phyloP scores from a whole-genome alignment of 1,140 invertebrate genomes.

The Zaprionus capensis region DNA sequence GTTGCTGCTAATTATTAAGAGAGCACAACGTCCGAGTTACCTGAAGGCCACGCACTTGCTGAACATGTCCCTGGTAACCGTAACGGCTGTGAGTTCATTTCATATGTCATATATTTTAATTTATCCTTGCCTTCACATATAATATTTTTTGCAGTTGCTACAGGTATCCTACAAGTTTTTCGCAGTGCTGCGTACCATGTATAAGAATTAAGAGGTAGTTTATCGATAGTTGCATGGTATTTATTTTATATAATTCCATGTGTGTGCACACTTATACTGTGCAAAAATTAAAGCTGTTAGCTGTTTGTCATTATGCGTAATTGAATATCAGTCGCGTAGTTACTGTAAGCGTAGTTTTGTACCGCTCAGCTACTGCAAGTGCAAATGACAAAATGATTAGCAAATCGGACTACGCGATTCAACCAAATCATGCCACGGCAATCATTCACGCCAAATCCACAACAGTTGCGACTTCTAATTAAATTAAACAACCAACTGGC shows the following conservation, averaged over 20 bases:
- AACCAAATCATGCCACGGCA: constrained; percentile 63
- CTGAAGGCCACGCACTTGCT: constrained; percentile 63
- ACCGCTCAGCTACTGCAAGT: constrained; percentile 32
- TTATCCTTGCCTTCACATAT: background rate
- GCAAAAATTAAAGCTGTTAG: background rate
- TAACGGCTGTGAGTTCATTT: constrained; percentile 55
- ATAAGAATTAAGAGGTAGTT: constrained; percentile 38
- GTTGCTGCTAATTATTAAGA: constrained; percentile 53
- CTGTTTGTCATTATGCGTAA: constrained; percentile 8
- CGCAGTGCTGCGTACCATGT: constrained; percentile 68
- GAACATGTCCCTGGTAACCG: constrained; percentile 58
- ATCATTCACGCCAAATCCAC: constrained; percentile 72
- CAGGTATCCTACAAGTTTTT: constrained; percentile 73
- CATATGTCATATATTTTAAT: background rate
- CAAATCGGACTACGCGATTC: constrained; percentile 32
- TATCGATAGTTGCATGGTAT: background rate
- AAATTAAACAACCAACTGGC: constrained; percentile 60
- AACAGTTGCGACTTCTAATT: constrained; percentile 69
- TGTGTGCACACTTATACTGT: background rate
- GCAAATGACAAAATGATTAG: constrained; percentile 51
- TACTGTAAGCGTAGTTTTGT: background rate
- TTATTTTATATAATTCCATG: constrained; percentile 6
- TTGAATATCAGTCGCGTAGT: constrained; percentile 9
- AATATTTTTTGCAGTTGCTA: constrained; percentile 42
- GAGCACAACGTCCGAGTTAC: constrained; percentile 55